Evolutionary conservation across 2,113 vertebrate genomes (phyloP).

Genomic region (Struthidea cinerea): DNA sequence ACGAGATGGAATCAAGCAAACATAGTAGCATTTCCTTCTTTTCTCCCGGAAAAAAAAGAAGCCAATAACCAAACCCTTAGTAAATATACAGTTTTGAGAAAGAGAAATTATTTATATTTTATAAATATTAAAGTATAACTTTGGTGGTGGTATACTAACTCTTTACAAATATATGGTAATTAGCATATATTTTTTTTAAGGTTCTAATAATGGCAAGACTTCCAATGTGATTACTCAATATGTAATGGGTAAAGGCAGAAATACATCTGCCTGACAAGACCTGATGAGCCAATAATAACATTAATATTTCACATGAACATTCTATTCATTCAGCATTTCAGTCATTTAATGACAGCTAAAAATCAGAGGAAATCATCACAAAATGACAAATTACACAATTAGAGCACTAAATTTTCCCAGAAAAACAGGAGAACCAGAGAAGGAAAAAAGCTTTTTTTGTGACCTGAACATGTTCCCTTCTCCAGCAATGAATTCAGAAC

Average conservation of each 20-base stretch:
- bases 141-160: background rate
- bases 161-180: background rate
- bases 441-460: background rate
- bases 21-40: background rate
- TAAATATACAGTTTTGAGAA: background rate
- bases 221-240: background rate
- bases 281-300: background rate
- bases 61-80: background rate
- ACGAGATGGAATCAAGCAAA: background rate
- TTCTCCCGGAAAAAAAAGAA: background rate
- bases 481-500: background rate
- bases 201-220: background rate
- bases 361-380: slow-evolving; percentile 20
- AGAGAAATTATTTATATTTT: background rate
- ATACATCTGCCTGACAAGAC: background rate
- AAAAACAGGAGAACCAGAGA: background rate
- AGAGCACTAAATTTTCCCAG: background rate
- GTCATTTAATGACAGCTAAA: slow-evolving; percentile 14
- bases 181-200: background rate
- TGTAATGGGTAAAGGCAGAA: background rate
- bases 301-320: slow-evolving; percentile 3
- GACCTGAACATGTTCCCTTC: background rate
- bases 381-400: slow-evolving; percentile 23
- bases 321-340: background rate
- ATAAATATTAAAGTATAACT: background rate